Percentiles rank a stretch among this genome's conserved stretches.
Conservation (phyloP, 2,113 vertebrate species). For the Prietella phreatophila region DNA sequence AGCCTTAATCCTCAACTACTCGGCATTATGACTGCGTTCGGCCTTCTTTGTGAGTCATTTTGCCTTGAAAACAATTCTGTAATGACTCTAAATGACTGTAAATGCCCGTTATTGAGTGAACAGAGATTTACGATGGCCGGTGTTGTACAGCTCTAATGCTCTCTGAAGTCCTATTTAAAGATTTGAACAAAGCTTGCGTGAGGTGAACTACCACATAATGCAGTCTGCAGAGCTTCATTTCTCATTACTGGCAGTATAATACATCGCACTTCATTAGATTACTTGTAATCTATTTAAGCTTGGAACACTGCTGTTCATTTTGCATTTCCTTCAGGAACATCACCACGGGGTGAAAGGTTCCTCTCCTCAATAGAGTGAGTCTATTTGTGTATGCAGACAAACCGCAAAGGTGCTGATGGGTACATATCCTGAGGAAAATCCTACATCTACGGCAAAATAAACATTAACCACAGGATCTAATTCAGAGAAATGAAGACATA, state of each 20-base stretch:
- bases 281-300: background rate
- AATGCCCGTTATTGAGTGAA: background rate
- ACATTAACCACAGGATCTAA: background rate
- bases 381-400: background rate
- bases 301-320: background rate
- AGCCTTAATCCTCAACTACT: background rate
- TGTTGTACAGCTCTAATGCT: background rate
- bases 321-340: slow-evolving; percentile 1
- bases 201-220: background rate
- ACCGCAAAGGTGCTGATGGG: background rate
- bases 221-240: background rate
- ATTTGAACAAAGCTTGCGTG: background rate
- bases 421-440: background rate
- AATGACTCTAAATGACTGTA: background rate
- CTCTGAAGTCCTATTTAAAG: background rate
- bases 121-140: background rate
- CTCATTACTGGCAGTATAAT: background rate
- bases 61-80: background rate
- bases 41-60: background rate
- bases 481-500: background rate
- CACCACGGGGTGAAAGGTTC: background rate
- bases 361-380: background rate
- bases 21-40: background rate
- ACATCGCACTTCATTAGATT: slow-evolving; percentile 7
- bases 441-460: background rate